Conservation (phyloP, 2,797 vertebrate species). For the Cossypha heuglini region DNA sequence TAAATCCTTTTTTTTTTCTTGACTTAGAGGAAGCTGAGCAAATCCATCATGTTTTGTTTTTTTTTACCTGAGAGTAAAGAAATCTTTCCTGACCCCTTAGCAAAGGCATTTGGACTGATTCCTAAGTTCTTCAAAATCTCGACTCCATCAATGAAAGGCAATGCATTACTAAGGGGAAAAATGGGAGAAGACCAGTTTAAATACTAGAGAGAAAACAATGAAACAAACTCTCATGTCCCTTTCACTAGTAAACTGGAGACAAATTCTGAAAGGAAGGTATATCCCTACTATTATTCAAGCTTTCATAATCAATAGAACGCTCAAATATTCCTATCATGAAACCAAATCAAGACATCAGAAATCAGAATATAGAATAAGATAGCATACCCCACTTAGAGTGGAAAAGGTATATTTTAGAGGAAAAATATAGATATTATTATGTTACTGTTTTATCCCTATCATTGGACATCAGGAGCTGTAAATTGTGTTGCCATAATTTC, state of each 20-base stretch:
- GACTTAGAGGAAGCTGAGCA: background rate
- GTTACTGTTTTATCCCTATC: background rate
- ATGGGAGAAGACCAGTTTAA: background rate
- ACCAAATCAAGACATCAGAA: background rate
- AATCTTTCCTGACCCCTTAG: background rate
- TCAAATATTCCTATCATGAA: background rate
- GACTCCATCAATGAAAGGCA: background rate
- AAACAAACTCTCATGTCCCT: background rate
- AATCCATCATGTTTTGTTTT: background rate
- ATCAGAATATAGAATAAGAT: background rate
- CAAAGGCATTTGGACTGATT: background rate
- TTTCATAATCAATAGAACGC: rapidly evolving
- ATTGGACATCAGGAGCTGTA: background rate
- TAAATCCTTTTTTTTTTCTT: background rate
- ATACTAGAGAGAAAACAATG: background rate
- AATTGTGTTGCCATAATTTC: background rate
- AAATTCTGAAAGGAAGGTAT: background rate
- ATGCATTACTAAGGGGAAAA: background rate
- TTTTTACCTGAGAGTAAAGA: background rate
- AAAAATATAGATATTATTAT: background rate
- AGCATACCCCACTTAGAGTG: rapidly evolving
- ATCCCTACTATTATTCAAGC: background rate
- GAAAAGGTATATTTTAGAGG: background rate
- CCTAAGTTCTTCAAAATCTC: background rate
- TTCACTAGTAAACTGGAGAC: background rate